Evolutionary conservation across 2,888 invertebrate genomes (phyloP).

Genomic region (Tenthredo notha): DNA sequence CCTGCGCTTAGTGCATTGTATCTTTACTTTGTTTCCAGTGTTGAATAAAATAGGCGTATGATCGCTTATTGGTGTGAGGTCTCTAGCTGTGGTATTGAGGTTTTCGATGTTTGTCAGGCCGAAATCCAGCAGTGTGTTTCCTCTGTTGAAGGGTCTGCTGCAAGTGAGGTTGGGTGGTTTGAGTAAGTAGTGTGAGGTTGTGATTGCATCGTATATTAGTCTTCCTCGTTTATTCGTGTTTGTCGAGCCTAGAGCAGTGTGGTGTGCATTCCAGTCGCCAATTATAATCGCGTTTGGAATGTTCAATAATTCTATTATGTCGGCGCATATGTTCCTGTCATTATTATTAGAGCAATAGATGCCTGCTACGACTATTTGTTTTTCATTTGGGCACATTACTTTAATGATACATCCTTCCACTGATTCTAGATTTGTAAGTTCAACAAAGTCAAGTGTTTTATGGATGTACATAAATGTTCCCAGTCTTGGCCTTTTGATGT

Average conservation of each 20-base stretch:
- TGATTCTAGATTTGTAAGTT: not conserved
- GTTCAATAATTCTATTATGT: not conserved
- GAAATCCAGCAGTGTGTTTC: not conserved
- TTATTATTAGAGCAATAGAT: not conserved
- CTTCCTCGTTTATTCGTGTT: not conserved
- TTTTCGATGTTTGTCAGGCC: not conserved
- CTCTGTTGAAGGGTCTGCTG: constrained; percentile 10
- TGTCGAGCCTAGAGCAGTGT: not conserved
- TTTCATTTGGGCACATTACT: not conserved
- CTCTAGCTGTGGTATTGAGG: not conserved
- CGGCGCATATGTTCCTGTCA: not conserved
- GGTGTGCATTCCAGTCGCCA: constrained; percentile 24
- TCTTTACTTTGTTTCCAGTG: not conserved
- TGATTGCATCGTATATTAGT: not conserved
- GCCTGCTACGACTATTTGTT: not conserved
- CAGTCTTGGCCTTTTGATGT: not conserved
- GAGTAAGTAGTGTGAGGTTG: no score
- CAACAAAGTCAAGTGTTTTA: not conserved
- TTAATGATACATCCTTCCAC: not conserved
- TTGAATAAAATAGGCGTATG: not conserved
- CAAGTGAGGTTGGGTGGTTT: not conserved
- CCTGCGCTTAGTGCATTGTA: not conserved
- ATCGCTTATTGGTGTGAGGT: constrained; percentile 1
- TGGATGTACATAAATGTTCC: constrained; percentile 8
- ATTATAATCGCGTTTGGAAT: not conserved